phyloP scores from a whole-genome alignment of 2,113 vertebrate species.

The Clarias macrocephalus region DNA sequence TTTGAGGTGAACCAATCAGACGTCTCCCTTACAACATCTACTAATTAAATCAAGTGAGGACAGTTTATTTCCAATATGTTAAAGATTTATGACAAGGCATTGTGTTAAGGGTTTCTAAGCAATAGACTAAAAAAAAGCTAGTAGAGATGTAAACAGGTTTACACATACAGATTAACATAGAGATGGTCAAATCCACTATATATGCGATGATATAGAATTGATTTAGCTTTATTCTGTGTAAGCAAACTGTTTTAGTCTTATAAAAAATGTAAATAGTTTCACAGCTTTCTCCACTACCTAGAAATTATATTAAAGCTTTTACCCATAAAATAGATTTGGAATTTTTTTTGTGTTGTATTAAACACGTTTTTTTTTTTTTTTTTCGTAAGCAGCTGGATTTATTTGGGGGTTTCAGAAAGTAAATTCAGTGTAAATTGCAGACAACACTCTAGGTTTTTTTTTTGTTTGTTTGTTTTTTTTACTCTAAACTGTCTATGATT shows the following conservation, averaged over 20 bases:
- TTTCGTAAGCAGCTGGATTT: neutral
- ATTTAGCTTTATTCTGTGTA: neutral
- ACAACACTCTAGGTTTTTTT: neutral
- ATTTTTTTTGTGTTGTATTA: neutral
- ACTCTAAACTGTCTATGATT: neutral
- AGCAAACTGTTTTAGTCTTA: neutral
- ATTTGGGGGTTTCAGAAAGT: neutral
- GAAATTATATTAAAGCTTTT: neutral
- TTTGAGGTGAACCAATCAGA: conserved; percentile 12
- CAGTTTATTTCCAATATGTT: neutral
- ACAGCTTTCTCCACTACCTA: neutral
- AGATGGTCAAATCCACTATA: neutral
- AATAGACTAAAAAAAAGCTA: neutral
- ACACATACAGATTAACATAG: too few relatives aligned
- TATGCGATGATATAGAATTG: neutral
- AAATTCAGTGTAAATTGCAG: neutral
- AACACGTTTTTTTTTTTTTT: neutral
- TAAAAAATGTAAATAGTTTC: neutral
- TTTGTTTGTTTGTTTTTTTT: neutral
- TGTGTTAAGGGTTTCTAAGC: neutral
- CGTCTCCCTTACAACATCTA: neutral
- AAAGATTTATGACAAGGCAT: neutral
- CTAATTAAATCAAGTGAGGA: neutral
- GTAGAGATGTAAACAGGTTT: neutral
- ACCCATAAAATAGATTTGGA: neutral